Base-by-base conservation (phyloP, 2,113 vertebrate species). In the Puma concolor region DNA sequence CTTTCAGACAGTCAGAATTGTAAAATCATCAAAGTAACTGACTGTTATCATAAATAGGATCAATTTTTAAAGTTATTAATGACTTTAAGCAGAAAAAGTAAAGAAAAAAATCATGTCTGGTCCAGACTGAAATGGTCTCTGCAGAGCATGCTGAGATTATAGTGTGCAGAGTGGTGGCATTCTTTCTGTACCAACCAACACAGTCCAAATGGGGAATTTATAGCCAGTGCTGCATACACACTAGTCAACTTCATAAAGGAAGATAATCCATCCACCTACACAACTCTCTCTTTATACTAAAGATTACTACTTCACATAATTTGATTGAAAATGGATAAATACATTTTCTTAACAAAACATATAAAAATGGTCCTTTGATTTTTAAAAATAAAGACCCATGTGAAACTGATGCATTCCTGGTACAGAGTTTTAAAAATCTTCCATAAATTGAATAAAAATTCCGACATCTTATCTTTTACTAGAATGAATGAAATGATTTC, bases 1-100 rank as follows among this genome's bases (percentile, higher is more conserved):
- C 77, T 94, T 93, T 31, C 25, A 88, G 80, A 84, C 41, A 94
- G 54, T 87, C 93, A 85, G 50, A 93, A 97, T 88, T 60, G 97
- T 79, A 82, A 98, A 97, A 86, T 48, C 97, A 97, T 96, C 89
- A 96, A 67, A 27, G 83, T 31, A 98, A 98, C 48, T 97, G 88
- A 98, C 93, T 64, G 36, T 52, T 88, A 92, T 92, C 57, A 97
- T 88, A 97, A 94, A 97, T 63, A 80, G 0, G 95, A 97, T 64
- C 38, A 90, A 79, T 92, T 98, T 95, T 96, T 50, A 97, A 98
- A 94, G 31, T 4, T 31, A 93, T 25, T 93, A 91, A 21, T 97
- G 84, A 95, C 64, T 98, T 94, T 72, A 76, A 97, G 92, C 31
- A 95, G 83, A 97, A 95, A 95, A 97, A 88, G 57, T 44, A 41